Conservation (phyloP, 92 coral and sea anemone species). For the Bergia sp. region DNA sequence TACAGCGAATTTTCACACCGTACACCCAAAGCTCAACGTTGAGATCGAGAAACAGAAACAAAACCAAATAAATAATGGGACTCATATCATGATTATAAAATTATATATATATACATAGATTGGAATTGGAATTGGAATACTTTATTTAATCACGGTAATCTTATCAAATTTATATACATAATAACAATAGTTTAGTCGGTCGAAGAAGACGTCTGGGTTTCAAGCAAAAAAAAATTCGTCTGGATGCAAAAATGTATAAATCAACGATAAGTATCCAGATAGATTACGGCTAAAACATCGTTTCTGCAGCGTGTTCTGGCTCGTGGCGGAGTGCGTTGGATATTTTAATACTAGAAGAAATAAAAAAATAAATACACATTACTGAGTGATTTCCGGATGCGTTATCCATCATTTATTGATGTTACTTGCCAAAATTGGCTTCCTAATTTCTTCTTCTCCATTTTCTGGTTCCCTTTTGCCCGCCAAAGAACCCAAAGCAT, state of each 20-base stretch:
- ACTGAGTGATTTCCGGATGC: background rate
- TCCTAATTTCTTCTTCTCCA: background rate
- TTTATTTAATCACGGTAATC: too few relatives aligned
- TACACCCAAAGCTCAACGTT: too few relatives aligned
- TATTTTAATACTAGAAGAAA: too few relatives aligned
- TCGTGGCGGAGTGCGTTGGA: background rate
- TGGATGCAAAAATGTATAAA: background rate
- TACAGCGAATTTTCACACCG: too few relatives aligned
- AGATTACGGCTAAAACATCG: background rate
- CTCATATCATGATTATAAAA: too few relatives aligned
- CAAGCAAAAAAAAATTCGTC: background rate
- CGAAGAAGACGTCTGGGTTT: background rate
- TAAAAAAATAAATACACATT: too few relatives aligned
- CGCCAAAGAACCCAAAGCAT: background rate
- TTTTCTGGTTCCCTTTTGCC: background rate
- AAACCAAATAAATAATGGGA: too few relatives aligned
- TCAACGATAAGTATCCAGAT: background rate
- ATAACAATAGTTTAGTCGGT: background rate
- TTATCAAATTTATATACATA: too few relatives aligned
- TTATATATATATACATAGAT: too few relatives aligned
- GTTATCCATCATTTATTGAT: too few relatives aligned
- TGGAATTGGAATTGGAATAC: too few relatives aligned
- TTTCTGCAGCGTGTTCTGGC: background rate
- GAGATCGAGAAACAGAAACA: too few relatives aligned
- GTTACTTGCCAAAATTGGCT: background rate